Conservation (phyloP, 2,888 invertebrate species). For the Seira ritae region DNA sequence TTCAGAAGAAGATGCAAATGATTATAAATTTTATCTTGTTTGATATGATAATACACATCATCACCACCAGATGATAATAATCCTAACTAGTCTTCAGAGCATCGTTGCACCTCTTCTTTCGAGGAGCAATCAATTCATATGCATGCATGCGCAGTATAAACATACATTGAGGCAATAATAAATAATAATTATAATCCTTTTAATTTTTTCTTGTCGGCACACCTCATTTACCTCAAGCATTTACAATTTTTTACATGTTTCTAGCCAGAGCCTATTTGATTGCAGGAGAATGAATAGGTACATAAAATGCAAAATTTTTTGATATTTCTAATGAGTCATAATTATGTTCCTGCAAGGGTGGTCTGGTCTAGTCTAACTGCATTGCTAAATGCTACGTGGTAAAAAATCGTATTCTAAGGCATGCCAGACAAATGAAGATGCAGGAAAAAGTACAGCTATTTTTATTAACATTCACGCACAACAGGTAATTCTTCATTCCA, state of each 20-base stretch:
- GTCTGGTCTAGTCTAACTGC: slow-evolving; percentile 24
- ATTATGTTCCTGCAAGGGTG: slow-evolving; percentile 41
- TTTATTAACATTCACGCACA: not conserved
- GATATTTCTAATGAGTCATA: slow-evolving; percentile 46
- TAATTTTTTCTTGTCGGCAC: slow-evolving; percentile 31
- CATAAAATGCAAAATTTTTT: too few relatives aligned
- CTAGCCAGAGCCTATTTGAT: too few relatives aligned
- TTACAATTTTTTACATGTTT: too few relatives aligned
- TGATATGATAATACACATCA: slow-evolving; percentile 47
- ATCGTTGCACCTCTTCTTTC: slow-evolving; percentile 43
- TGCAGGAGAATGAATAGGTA: too few relatives aligned
- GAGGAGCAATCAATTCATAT: not conserved
- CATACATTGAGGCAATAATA: not conserved
- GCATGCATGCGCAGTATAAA: not conserved
- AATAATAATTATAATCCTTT: too few relatives aligned
- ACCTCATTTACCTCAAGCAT: slow-evolving; percentile 27
- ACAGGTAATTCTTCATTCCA: slow-evolving; percentile 29
- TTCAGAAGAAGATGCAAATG: slow-evolving; percentile 50
- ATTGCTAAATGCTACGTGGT: too few relatives aligned
- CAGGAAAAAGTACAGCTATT: too few relatives aligned
- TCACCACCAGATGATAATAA: slow-evolving; percentile 27
- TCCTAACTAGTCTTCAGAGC: slow-evolving; percentile 22
- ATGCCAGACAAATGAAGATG: too few relatives aligned
- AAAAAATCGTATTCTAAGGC: too few relatives aligned
- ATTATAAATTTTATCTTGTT: slow-evolving; percentile 51